Conservation (phyloP, 2,888 invertebrate species). For the Saturnia japonica region DNA sequence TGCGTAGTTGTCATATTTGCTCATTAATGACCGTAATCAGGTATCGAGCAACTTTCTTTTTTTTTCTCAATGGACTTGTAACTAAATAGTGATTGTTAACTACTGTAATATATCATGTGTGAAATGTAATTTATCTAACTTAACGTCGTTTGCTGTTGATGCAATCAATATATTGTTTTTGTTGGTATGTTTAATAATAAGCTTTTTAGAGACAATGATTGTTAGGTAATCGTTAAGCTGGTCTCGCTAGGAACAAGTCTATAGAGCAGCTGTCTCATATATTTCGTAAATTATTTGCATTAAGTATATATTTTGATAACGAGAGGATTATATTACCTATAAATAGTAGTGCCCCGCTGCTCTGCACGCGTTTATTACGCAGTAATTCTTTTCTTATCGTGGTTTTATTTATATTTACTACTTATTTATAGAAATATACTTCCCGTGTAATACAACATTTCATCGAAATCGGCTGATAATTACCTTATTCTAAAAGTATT, state of each 20-base stretch:
- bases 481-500: too few relatives aligned
- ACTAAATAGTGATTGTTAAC: slow-evolving; percentile 12
- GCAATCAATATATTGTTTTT: slow-evolving; percentile 5
- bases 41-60: slow-evolving; percentile 31
- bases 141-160: background rate
- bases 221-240: background rate
- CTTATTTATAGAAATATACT: too few relatives aligned
- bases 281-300: slow-evolving; percentile 9
- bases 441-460: too few relatives aligned
- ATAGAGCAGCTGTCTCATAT: slow-evolving; percentile 3
- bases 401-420: too few relatives aligned
- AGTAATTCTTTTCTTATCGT: too few relatives aligned
- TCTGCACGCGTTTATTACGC: too few relatives aligned
- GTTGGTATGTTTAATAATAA: background rate
- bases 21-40: slow-evolving; percentile 45
- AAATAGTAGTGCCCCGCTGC: background rate
- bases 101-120: background rate
- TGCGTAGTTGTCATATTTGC: slow-evolving; percentile 52
- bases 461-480: too few relatives aligned
- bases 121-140: background rate
- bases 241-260: background rate
- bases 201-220: slow-evolving; percentile 1
- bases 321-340: background rate
- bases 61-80: slow-evolving; percentile 31
- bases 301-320: background rate